phyloP scores from a whole-genome alignment of 2,888 invertebrate species.

The Oxystoma pomonae region DNA sequence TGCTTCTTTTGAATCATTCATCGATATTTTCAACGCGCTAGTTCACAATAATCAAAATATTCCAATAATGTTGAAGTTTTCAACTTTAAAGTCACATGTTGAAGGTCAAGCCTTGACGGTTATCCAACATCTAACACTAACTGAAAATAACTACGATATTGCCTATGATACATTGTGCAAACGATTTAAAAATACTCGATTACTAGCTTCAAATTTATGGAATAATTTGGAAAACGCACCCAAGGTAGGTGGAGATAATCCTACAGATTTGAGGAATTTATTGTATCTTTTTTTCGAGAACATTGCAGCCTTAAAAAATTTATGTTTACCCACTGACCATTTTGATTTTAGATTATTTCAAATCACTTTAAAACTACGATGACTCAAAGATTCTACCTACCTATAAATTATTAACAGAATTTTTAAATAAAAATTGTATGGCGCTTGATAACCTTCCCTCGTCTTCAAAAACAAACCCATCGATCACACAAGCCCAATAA shows the following conservation, averaged over 20 bases:
- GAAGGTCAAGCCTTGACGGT: neutral
- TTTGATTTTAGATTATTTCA: neutral
- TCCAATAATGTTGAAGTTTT: neutral
- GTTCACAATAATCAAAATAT: constrained; percentile 1
- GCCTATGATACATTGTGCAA: constrained; percentile 1
- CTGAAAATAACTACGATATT: neutral
- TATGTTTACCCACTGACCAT: too few relatives aligned
- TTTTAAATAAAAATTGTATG: neutral
- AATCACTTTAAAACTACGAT: neutral
- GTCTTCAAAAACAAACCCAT: neutral
- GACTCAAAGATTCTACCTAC: neutral
- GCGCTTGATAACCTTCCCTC: neutral
- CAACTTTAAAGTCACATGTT: neutral
- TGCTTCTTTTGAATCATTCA: neutral
- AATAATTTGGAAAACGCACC: neutral
- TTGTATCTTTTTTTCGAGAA: too few relatives aligned
- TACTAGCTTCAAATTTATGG: neutral
- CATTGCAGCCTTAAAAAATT: neutral
- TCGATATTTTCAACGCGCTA: constrained; percentile 1
- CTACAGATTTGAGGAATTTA: neutral
- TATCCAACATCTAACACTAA: neutral
- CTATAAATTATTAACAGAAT: neutral
- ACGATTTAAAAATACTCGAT: neutral
- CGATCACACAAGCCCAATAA: too few relatives aligned
- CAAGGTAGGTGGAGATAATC: neutral